Evolutionary conservation across 2,113 vertebrate genomes (phyloP).

Genomic region (Terrapene triunguis): DNA sequence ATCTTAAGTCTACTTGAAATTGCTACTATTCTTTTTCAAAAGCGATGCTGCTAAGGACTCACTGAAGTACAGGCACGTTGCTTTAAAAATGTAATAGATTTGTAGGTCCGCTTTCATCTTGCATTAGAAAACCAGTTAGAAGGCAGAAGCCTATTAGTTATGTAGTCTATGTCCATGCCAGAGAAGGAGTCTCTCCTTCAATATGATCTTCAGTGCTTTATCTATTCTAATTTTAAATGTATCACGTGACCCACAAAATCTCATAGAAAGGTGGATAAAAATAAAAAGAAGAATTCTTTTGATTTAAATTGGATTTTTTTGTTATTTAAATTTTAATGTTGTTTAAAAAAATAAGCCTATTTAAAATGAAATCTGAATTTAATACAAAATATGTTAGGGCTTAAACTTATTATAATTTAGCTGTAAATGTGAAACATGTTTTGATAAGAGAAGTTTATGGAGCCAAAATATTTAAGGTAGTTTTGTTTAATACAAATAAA

Average conservation of each 20-base stretch:
- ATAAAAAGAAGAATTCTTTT: not conserved
- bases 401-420: not conserved
- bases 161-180: fast-evolving
- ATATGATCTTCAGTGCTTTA: not conserved
- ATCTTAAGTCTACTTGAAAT: not conserved
- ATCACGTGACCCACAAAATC: not conserved
- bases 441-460: not conserved
- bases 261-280: not conserved
- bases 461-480: not conserved
- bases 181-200: not conserved
- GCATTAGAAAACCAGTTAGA: not conserved
- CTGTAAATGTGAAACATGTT: not conserved
- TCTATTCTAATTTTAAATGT: not conserved
- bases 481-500: not conserved
- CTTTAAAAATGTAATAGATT: not conserved
- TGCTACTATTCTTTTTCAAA: not conserved
- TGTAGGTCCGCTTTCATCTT: not conserved
- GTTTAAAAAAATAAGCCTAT: not conserved
- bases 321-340: not conserved
- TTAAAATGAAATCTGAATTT: not conserved
- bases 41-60: not conserved
- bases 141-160: fast-evolving
- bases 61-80: not conserved
- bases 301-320: not conserved
- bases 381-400: not conserved